These are phyloP conservation scores for Ataeniobius toweri DNA, from an alignment of 2,797 vertebrate genomes.

Conservation along the genomic window DNA sequence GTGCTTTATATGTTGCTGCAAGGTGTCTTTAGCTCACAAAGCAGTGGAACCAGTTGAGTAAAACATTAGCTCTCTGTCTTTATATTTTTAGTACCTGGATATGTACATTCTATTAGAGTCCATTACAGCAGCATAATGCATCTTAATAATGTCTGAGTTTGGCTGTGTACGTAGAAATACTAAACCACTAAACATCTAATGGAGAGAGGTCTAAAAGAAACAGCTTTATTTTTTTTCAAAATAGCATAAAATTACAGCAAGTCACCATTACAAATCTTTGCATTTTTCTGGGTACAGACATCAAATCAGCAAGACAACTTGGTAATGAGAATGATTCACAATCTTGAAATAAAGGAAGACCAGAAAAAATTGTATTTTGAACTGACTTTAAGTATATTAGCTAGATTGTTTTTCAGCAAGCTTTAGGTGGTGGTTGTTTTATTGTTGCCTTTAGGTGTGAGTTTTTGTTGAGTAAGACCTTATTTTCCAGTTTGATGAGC, in stretches of 20 bases:
- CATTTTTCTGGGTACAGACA: slow-evolving; percentile 24
- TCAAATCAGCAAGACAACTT: slow-evolving; percentile 31
- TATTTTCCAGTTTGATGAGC: slow-evolving; percentile 41
- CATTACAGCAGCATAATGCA: slow-evolving; percentile 47
- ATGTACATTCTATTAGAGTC: slow-evolving; percentile 18
- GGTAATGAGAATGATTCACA: slow-evolving; percentile 42
- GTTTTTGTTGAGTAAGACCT: slow-evolving; percentile 47
- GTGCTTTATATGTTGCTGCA: neutral
- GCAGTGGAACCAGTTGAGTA: neutral
- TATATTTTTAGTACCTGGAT: slow-evolving; percentile 22
- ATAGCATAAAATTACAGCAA: slow-evolving; percentile 50
- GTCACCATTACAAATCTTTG: slow-evolving; percentile 47
- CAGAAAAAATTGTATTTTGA: slow-evolving; percentile 26
- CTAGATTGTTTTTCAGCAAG: slow-evolving; percentile 32
- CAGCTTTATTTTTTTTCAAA: slow-evolving; percentile 28
- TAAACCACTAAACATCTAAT: slow-evolving; percentile 52
- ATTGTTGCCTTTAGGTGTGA: slow-evolving; percentile 45
- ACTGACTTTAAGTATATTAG: neutral
- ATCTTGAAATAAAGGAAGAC: slow-evolving; percentile 36
- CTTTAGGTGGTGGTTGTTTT: slow-evolving; percentile 45
- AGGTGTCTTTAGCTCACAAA: neutral
- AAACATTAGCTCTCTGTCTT: slow-evolving; percentile 1
- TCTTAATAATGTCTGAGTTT: slow-evolving; percentile 38
- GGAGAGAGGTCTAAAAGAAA: slow-evolving; percentile 32
- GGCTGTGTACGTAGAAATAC: slow-evolving; percentile 30